These are phyloP conservation scores for Denticeps clupeoides DNA, from an alignment of 2,797 vertebrate species.

Conservation along the genomic window DNA sequence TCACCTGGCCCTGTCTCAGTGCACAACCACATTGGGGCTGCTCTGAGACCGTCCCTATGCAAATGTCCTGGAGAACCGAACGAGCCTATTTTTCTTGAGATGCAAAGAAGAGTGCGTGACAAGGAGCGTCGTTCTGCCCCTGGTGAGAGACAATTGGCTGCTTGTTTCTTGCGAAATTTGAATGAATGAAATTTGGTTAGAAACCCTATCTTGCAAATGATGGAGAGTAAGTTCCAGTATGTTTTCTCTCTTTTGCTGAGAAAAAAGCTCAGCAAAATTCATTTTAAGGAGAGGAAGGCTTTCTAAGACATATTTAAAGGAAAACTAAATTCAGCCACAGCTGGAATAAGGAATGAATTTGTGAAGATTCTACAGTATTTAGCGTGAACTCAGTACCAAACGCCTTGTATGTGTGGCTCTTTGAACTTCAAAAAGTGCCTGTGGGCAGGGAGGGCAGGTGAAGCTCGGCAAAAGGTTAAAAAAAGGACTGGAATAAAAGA, in stretches of 20 bases:
- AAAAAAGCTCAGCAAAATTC: neutral
- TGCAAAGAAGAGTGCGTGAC: conserved; percentile 68
- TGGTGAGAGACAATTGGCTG: conserved; percentile 61
- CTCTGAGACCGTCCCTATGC: conserved; percentile 56
- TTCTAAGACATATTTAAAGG: no score
- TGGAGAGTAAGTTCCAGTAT: no score
- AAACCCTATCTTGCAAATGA: conserved; percentile 67
- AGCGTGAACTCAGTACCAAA: no score
- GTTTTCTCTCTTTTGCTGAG: neutral
- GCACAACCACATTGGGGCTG: conserved; percentile 40
- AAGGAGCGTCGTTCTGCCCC: conserved; percentile 61
- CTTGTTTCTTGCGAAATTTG: conserved; percentile 69
- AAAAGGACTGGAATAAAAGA: conserved; percentile 35
- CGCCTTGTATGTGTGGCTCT: conserved; percentile 26
- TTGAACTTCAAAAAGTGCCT: conserved; percentile 43
- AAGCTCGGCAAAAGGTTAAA: conserved; percentile 49
- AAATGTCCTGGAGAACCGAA: conserved; percentile 58
- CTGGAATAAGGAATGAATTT: no score
- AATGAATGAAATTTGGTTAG: conserved; percentile 83
- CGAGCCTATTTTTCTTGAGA: conserved; percentile 72
- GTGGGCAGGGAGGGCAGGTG: neutral
- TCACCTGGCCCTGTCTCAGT: conserved; percentile 34
- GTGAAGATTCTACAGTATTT: no score
- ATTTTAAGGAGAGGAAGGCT: no score
- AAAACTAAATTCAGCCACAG: no score